Conservation (phyloP, 2,113 vertebrate genomes). For the Cynoglossus semilaevis region DNA sequence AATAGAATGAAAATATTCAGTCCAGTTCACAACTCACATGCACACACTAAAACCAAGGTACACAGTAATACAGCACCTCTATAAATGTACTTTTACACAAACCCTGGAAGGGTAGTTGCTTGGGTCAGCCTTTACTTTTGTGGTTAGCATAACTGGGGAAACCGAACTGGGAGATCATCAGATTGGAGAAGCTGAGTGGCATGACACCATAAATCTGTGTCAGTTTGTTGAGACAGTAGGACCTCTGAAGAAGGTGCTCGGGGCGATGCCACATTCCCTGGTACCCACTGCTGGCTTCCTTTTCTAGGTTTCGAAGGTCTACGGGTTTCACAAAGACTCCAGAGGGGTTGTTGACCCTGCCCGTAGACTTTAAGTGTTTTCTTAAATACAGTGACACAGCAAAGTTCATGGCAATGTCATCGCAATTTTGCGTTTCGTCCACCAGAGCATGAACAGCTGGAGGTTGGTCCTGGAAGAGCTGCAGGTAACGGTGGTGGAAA, state of each 20-base stretch:
- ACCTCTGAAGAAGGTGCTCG: conserved; percentile 90
- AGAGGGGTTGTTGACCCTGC: conserved; percentile 70
- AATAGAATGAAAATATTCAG: too few relatives aligned
- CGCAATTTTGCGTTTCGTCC: conserved; percentile 93
- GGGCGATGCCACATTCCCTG: conserved; percentile 94
- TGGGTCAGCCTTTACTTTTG: conserved; percentile 76
- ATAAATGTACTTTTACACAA: neutral
- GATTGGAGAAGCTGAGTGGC: conserved; percentile 90
- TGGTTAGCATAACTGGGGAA: conserved; percentile 94
- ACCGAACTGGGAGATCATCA: conserved; percentile 95
- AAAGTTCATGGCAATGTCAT: conserved; percentile 94
- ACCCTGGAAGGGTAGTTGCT: neutral
- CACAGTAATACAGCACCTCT: too few relatives aligned
- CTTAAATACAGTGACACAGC: conserved; percentile 77
- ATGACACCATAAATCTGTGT: conserved; percentile 84
- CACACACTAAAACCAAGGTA: too few relatives aligned
- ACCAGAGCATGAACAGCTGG: conserved; percentile 79
- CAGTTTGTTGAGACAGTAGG: conserved; percentile 89
- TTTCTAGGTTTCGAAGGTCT: conserved; percentile 88
- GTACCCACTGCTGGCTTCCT: conserved; percentile 86
- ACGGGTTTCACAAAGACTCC: conserved; percentile 92
- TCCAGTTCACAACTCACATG: too few relatives aligned
- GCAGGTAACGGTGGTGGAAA: conserved; percentile 84
- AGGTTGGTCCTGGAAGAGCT: conserved; percentile 86
- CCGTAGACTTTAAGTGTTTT: neutral